Evolutionary conservation across 2,888 invertebrate species (phyloP).

Genomic region (Archips crataeganus): DNA sequence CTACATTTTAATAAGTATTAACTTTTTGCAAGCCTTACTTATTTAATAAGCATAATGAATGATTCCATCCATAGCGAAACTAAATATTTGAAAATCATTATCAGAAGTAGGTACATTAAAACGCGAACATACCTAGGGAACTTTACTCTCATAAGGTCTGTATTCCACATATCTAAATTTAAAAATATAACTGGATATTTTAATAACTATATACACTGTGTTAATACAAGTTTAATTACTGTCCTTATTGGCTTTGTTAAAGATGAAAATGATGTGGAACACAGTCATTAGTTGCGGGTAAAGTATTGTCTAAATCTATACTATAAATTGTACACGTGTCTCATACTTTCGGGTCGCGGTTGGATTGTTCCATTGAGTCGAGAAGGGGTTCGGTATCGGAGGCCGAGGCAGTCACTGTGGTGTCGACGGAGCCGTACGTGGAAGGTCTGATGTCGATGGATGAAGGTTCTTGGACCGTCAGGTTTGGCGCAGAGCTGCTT

Average conservation of each 20-base stretch:
- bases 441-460: constrained; percentile 67
- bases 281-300: not conserved
- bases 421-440: constrained; percentile 74
- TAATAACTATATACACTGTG: not conserved
- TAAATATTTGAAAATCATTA: not conserved
- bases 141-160: not conserved
- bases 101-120: not conserved
- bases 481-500: constrained; percentile 72
- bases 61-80: not conserved
- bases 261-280: constrained; percentile 1
- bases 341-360: constrained; percentile 65
- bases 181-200: not conserved
- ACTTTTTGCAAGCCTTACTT: not conserved
- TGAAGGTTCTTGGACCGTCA: constrained; percentile 65
- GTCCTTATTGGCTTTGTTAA: not conserved
- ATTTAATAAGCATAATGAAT: not conserved
- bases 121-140: not conserved
- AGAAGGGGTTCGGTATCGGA: constrained; percentile 72
- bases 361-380: constrained; percentile 50
- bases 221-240: not conserved
- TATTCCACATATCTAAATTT: not conserved
- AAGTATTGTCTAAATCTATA: constrained; percentile 3
- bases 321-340: not conserved
- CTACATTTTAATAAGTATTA: not conserved
- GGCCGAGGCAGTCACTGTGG: constrained; percentile 58